Evolutionary conservation across 2,888 invertebrate genomes (phyloP).

Genomic region (Drosophila stalkeri): DNA sequence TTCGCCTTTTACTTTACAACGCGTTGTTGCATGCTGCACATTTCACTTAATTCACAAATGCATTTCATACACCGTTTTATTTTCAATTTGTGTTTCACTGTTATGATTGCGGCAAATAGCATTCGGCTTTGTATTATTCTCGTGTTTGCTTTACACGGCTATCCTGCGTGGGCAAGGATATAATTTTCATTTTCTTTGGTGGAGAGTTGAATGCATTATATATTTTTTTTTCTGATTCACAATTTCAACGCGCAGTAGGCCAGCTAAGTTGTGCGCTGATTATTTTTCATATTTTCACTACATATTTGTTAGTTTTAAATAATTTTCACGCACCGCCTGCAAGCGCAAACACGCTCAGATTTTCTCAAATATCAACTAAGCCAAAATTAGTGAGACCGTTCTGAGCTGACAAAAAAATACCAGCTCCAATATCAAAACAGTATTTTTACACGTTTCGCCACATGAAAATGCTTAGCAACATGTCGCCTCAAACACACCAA

Average conservation of each 20-base stretch:
- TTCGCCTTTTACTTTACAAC: slow-evolving; percentile 57
- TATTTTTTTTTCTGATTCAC: slow-evolving; percentile 26
- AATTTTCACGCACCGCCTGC: slow-evolving; percentile 46
- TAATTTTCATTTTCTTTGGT: slow-evolving; percentile 45
- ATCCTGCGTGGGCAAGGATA: slow-evolving; percentile 75
- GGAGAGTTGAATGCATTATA: slow-evolving; percentile 26
- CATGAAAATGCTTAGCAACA: slow-evolving; percentile 16
- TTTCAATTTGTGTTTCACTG: slow-evolving; percentile 45
- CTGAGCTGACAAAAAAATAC: slow-evolving; percentile 5
- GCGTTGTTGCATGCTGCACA: slow-evolving; percentile 67
- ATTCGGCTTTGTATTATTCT: slow-evolving; percentile 40
- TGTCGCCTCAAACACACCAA: not conserved
- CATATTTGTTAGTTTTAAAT: slow-evolving; percentile 54
- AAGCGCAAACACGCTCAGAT: slow-evolving; percentile 53
- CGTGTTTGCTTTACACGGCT: slow-evolving; percentile 61
- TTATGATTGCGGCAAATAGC: slow-evolving; percentile 50
- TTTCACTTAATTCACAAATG: slow-evolving; percentile 61
- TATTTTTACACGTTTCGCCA: slow-evolving; percentile 32
- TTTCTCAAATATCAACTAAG: slow-evolving; percentile 63
- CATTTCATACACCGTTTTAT: slow-evolving; percentile 50
- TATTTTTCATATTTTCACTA: slow-evolving; percentile 43
- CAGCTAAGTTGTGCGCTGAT: slow-evolving; percentile 29
- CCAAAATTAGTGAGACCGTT: slow-evolving; percentile 29
- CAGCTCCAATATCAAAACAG: not conserved
- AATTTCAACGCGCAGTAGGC: slow-evolving; percentile 28